phyloP scores from a whole-genome alignment of 2,113 vertebrate genomes.

The Ctenomys sociabilis region DNA sequence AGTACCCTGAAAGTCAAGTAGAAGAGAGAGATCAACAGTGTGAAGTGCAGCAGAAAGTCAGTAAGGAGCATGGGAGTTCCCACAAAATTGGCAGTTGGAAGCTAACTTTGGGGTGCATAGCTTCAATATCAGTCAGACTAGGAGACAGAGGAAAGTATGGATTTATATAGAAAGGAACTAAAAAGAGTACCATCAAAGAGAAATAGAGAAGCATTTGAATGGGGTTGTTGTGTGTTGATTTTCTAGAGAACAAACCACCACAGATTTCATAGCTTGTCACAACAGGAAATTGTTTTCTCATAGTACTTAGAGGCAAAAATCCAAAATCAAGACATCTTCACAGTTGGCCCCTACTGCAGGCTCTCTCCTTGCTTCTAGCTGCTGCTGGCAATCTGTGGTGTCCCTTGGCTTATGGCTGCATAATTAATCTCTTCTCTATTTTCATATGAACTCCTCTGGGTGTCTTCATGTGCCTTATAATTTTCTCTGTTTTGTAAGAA shows the following conservation, averaged over 20 bases:
- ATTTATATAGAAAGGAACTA: neutral
- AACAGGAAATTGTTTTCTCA: neutral
- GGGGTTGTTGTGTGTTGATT: neutral
- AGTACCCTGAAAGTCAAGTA: neutral
- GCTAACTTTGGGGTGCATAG: neutral
- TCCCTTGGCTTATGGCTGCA: neutral
- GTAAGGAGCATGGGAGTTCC: neutral
- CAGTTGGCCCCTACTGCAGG: neutral
- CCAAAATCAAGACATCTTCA: neutral
- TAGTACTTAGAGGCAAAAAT: neutral
- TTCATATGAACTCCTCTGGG: neutral
- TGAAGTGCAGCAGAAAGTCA: neutral
- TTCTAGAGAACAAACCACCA: neutral
- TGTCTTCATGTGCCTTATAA: neutral
- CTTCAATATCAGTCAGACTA: neutral
- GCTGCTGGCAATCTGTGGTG: neutral
- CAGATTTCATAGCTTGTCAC: neutral
- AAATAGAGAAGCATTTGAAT: neutral
- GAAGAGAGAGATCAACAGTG: neutral
- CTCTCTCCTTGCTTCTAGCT: neutral
- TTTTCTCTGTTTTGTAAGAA: slow-evolving; percentile 42
- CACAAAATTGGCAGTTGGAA: neutral
- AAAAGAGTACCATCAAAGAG: neutral
- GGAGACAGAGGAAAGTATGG: neutral
- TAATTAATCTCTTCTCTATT: neutral